Evolutionary conservation across 2,888 invertebrate species (phyloP), one percentile per base, ranked within the genome.

Genomic region (Argynnis bischoffii): DNA sequence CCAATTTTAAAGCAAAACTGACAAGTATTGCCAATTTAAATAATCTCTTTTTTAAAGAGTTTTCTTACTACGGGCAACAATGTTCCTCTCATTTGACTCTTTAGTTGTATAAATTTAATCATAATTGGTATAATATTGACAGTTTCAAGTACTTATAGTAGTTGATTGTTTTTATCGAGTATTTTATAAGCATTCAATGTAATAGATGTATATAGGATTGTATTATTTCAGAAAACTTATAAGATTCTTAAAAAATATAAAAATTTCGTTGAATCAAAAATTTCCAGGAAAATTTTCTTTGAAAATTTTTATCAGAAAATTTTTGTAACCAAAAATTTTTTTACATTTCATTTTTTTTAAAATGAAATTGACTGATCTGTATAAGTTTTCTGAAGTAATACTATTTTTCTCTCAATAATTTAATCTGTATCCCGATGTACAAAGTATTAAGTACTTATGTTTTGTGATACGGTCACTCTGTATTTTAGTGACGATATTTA

Each of bases 361-460:
- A 8, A 41, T 41, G 11, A 41, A 11, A 11, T 41, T 11, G 35
- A 41, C 35, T 41, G 35, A 41, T 11, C 1, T 41, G n/a, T 21
- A 11, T n/a, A 35, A 46, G 21, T 21, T 13, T 18, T 47, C 57
- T 47, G 21, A 57, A 46, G 8, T 41, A 41, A 11, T 11, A 2
- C 11, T 41, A 41, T 41, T 41, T 41, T 41, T 41, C 35, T 41
- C 11, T 41, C 35, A 41, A 41, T 41, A 41, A 3, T 11, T 11
- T 55, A 55, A 35, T 26, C 47, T 48, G 59, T 59, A 59, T 59
- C 48, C 47, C 59, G 51, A 51, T 61, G 51, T 61, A 51, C 61
- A 61, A 51, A 61, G 61, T 61, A 61, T 51, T 50, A 18, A 61
- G 50, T 61, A 61, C 61, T 61, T 60, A 60, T 41, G 48, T 48